Percentiles rank a stretch among this genome's conserved stretches.
Conservation (phyloP, 2,888 invertebrate species). For the Tyria jacobaeae region DNA sequence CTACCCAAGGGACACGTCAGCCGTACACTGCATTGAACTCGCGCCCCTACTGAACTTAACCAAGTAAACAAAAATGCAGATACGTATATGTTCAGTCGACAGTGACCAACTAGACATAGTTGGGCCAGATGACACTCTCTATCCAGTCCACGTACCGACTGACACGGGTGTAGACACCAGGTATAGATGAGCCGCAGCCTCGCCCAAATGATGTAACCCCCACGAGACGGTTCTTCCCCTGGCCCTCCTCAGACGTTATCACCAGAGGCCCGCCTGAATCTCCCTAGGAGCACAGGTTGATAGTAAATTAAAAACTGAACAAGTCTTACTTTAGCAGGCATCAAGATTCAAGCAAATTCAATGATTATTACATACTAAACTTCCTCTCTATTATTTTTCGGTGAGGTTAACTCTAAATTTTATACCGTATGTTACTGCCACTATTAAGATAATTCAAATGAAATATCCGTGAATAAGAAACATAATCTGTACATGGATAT, state of each 20-base stretch:
- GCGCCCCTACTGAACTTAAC: no score
- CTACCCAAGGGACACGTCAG: no score
- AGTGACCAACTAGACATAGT: no score
- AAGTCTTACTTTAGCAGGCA: background rate
- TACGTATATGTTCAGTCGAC: background rate
- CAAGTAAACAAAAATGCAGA: background rate
- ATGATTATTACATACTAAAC: no score
- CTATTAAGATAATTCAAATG: no score
- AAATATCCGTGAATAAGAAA: no score
- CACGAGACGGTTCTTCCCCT: conserved; percentile 60
- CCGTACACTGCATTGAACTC: no score
- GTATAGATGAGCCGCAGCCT: conserved; percentile 74
- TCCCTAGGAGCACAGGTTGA: conserved; percentile 59
- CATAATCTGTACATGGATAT: no score
- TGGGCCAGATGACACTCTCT: conserved; percentile 71
- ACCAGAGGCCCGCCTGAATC: conserved; percentile 82
- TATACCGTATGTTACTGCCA: no score
- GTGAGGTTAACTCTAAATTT: no score
- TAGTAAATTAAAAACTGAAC: background rate
- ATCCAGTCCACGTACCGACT: conserved; percentile 78
- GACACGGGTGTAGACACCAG: conserved; percentile 79
- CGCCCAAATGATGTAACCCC: conserved; percentile 82
- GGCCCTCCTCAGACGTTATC: conserved; percentile 44
- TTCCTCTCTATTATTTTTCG: no score
- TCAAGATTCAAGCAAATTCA: no score